Conservation (phyloP, 2,113 vertebrate genomes). For the Donacobius atricapilla region DNA sequence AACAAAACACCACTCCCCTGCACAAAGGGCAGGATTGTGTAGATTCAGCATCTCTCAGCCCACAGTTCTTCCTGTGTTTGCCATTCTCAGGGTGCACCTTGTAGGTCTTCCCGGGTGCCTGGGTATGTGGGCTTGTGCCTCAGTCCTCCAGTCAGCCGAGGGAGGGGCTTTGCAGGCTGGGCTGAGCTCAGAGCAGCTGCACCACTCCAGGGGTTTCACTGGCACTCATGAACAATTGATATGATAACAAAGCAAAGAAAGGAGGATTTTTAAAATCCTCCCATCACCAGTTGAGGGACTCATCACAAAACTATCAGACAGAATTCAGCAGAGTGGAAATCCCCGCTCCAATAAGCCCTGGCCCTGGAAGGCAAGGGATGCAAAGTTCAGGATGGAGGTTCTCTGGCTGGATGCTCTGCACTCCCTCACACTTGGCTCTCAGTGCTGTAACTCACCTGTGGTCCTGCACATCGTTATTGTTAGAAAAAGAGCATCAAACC, state of each 20-base stretch:
- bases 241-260: not conserved
- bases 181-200: accelerated
- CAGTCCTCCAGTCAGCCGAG: not conserved
- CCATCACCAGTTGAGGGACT: not conserved
- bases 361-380: not conserved
- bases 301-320: not conserved
- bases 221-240: not conserved
- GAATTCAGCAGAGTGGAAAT: constrained; percentile 9
- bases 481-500: not conserved
- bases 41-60: not conserved
- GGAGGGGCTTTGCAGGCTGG: not conserved
- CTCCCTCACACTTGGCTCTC: not conserved
- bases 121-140: accelerated
- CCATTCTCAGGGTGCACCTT: not conserved
- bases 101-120: not conserved
- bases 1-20: not conserved
- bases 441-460: not conserved
- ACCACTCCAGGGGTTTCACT: not conserved
- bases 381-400: not conserved
- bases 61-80: not conserved
- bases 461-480: not conserved
- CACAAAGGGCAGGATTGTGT: not conserved
- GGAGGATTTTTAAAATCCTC: not conserved
- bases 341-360: not conserved
- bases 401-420: not conserved